Evolutionary conservation across 2,888 invertebrate species (phyloP).

Genomic region (Polyploca ridens): DNA sequence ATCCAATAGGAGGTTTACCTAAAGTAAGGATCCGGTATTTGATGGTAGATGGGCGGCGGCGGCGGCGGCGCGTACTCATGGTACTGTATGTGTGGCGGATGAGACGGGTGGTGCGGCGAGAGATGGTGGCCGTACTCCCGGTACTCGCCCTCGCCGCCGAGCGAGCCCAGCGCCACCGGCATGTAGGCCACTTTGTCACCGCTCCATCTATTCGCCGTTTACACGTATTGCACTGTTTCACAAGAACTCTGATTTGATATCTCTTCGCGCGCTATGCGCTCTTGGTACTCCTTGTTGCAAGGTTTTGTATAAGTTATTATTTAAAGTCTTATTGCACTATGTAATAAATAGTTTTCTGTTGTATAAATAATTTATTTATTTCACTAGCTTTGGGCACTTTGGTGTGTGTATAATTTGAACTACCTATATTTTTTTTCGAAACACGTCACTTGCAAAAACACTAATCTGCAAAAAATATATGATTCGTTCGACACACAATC

Average conservation of each 20-base stretch:
- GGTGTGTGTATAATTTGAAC: constrained; percentile 44
- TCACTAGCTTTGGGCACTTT: constrained; percentile 63
- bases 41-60: constrained; percentile 77
- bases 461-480: background rate
- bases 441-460: background rate
- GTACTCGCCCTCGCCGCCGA: constrained; percentile 87
- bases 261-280: constrained; percentile 30
- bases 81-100: constrained; percentile 69
- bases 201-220: constrained; percentile 72
- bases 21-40: constrained; percentile 74
- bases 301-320: constrained; percentile 14
- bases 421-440: background rate
- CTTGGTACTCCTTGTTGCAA: constrained; percentile 43
- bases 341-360: constrained; percentile 15
- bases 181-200: constrained; percentile 88
- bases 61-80: constrained; percentile 85
- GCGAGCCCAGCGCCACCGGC: constrained; percentile 87
- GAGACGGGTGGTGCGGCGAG: constrained; percentile 75
- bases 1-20: constrained; percentile 55
- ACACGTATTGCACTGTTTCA: constrained; percentile 20
- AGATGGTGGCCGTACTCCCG: constrained; percentile 77
- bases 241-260: constrained; percentile 16
- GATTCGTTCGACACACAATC: background rate
- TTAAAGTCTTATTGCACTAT: constrained; percentile 17
- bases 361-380: constrained; percentile 27